Conservation (phyloP, 2,888 invertebrate species). For the Clitarchus hookeri region DNA sequence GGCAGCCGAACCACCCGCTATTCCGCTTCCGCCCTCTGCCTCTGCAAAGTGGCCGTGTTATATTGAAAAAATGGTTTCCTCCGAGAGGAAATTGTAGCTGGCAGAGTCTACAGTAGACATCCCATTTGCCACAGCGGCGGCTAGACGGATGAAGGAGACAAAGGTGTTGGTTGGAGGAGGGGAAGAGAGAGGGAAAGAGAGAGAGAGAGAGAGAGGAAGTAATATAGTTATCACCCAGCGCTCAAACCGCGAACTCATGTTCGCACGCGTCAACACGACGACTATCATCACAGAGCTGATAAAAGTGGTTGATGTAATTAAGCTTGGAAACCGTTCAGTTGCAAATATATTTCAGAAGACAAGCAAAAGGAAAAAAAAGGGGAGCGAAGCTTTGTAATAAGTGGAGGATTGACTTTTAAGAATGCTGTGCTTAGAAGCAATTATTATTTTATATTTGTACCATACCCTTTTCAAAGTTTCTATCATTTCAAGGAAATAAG, state of each 20-base stretch:
- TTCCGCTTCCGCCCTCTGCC: constrained; percentile 32
- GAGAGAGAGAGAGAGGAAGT: constrained; percentile 18
- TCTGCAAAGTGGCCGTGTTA: constrained; percentile 31
- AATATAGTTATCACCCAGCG: not conserved
- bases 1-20: not conserved
- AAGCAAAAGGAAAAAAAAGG: too few relatives aligned
- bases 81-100: constrained; percentile 26
- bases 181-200: not conserved
- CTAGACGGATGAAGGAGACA: not conserved
- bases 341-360: too few relatives aligned
- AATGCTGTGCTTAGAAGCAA: too few relatives aligned
- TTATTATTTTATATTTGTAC: too few relatives aligned
- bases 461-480: too few relatives aligned
- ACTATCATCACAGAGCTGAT: too few relatives aligned
- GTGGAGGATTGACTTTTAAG: too few relatives aligned
- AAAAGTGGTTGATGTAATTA: too few relatives aligned
- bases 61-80: constrained; percentile 35
- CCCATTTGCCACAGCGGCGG: not conserved
- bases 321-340: too few relatives aligned
- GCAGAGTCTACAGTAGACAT: not conserved
- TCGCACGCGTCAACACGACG: too few relatives aligned
- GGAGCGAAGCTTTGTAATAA: too few relatives aligned
- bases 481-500: too few relatives aligned
- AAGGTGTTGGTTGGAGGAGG: not conserved
- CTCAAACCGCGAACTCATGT: not conserved